A percentile compares a stretch with the other conserved stretches of the same genome.
Conservation (phyloP, 2,113 vertebrate genomes). For the Carollia perspicillata region DNA sequence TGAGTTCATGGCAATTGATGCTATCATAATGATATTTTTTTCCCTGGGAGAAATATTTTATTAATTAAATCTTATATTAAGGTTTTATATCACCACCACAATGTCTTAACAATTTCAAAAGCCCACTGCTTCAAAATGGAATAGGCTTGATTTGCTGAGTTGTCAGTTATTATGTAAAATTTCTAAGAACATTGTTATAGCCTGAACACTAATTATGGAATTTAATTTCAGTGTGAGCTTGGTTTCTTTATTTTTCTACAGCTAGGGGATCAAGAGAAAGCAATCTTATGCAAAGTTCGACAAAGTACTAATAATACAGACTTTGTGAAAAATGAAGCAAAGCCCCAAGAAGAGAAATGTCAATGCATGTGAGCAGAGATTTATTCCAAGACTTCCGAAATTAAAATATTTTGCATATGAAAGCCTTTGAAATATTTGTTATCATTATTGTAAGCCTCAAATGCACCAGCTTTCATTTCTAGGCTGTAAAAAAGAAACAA, state of each 20-base stretch:
- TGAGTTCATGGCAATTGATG: not conserved
- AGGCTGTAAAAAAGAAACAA: constrained; percentile 76
- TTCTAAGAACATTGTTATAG: constrained; percentile 41
- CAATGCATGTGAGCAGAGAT: constrained; percentile 70
- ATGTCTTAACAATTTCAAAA: constrained; percentile 60
- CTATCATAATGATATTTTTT: not conserved
- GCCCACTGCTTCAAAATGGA: constrained; percentile 32
- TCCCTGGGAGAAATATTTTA: not conserved
- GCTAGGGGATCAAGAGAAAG: constrained; percentile 53
- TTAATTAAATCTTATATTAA: constrained; percentile 20
- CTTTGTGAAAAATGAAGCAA: constrained; percentile 65
- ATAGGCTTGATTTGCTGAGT: constrained; percentile 56
- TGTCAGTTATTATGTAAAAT: constrained; percentile 63
- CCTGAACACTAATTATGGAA: constrained; percentile 51
- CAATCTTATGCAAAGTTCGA: constrained; percentile 59
- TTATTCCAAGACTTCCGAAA: constrained; percentile 69
- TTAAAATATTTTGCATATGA: constrained; percentile 80
- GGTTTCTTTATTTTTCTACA: constrained; percentile 37
- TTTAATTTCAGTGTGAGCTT: constrained; percentile 53
- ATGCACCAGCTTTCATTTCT: constrained; percentile 78
- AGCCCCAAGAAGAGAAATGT: constrained; percentile 70
- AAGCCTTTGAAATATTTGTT: constrained; percentile 79
- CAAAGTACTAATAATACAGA: constrained; percentile 71
- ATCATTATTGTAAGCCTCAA: constrained; percentile 76
- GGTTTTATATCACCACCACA: not conserved